phyloP scores from a whole-genome alignment of 2,888 invertebrate genomes.

The Ommatoiulus sabulosus region DNA sequence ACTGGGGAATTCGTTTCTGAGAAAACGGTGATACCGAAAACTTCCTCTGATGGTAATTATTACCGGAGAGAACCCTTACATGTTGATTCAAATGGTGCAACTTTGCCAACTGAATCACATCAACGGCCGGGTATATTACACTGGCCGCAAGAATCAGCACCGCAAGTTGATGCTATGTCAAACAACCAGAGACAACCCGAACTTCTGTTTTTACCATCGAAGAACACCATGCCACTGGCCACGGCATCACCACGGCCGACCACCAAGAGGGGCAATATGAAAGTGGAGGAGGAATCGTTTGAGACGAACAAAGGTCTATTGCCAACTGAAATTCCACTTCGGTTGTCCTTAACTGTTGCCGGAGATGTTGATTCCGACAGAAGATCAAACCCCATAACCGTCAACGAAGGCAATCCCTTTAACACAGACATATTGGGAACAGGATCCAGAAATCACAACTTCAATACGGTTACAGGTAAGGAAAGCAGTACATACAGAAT shows the following conservation, averaged over 20 bases:
- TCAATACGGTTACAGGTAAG: conserved; percentile 35
- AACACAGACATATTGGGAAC: conserved; percentile 34
- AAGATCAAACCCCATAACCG: conserved; percentile 56
- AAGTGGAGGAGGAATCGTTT: conserved; percentile 57
- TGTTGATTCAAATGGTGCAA: background rate
- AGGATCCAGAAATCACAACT: conserved; percentile 11
- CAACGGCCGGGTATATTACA: background rate
- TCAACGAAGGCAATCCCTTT: conserved; percentile 50
- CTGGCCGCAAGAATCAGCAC: background rate
- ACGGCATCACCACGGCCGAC: background rate
- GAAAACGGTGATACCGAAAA: background rate
- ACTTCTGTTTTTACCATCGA: background rate
- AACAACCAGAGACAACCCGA: background rate
- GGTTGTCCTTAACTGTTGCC: conserved; percentile 63
- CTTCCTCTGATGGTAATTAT: background rate
- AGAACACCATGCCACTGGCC: background rate
- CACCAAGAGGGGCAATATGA: background rate
- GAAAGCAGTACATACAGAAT: background rate
- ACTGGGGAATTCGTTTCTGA: background rate
- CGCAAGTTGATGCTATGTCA: background rate
- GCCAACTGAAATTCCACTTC: conserved; percentile 62
- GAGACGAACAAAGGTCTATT: background rate
- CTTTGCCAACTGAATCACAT: background rate
- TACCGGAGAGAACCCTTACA: background rate
- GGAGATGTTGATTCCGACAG: conserved; percentile 61